Evolutionary conservation across 1,140 invertebrate genomes (phyloP).

Genomic region (Uloborus diversus): DNA sequence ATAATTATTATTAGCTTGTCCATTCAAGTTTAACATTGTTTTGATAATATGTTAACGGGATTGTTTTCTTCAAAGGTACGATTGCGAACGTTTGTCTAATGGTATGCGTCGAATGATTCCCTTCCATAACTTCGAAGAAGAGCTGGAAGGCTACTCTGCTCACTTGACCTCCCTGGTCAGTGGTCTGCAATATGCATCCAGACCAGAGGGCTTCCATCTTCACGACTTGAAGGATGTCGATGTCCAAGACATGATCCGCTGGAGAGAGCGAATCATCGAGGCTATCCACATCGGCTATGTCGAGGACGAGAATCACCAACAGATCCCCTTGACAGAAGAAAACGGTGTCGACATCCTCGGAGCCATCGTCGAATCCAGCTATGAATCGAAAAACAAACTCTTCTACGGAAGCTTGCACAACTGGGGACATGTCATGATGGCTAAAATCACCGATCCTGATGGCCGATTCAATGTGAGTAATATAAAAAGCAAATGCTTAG

Average conservation of each 20-base stretch:
- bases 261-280: constrained; percentile 56
- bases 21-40: too few species aligned
- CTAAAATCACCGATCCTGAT: constrained; percentile 78
- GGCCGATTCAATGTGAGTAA: constrained; percentile 61
- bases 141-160: constrained; percentile 71
- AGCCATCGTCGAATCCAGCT: constrained; percentile 70
- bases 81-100: constrained; percentile 45
- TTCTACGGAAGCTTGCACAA: constrained; percentile 68
- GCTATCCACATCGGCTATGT: constrained; percentile 50
- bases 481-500: too few species aligned
- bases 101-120: constrained; percentile 43
- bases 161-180: constrained; percentile 71
- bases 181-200: constrained; percentile 72
- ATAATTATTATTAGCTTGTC: too few species aligned
- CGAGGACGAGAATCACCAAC: constrained; percentile 22
- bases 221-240: constrained; percentile 65
- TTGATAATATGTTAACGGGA: too few species aligned
- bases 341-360: constrained; percentile 68
- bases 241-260: constrained; percentile 66
- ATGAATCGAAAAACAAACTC: constrained; percentile 66
- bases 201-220: constrained; percentile 68
- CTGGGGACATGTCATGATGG: constrained; percentile 69
- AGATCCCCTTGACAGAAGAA: constrained; percentile 18
- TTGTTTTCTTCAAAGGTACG: too few species aligned
- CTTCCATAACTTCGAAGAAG: constrained; percentile 54